Base-by-base conservation (phyloP, 1,140 invertebrate genomes). In the Pogonomyrmex barbatus region DNA sequence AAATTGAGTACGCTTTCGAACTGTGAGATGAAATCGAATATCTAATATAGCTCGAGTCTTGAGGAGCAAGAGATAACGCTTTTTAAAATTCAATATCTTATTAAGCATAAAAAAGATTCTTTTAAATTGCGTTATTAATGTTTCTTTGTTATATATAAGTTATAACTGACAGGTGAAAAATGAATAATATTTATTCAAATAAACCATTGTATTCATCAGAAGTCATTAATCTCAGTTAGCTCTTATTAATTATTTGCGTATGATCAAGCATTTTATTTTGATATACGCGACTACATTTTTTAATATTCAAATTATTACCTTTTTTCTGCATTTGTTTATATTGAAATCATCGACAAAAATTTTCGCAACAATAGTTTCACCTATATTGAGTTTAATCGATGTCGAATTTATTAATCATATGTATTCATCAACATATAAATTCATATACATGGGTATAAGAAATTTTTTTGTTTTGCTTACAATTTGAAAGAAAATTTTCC, bases 1-100 rank as follows among this genome's bases (percentile, higher is more conserved):
- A 81, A 81, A 81, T 81, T 70, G 78, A 81, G 78, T 81, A 68
- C 52, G 39, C 63, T 81, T 81, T 81, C 39, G 52, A 81, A 81
- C 70, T 56, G 63, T 81, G 58, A 77, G 33, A 60, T 50, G 42
- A 88, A 65, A 79, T 70, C 65, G 45, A 52, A 70, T 67, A 82
- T 71, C 56, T 71, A 73, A 68, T 68, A 52, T 62, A 81, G 50
- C 33, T n/a, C 9, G 62, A 24, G 50, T 52, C 45, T 78, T 30
- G 17, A 17, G 6, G 0, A 54, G 24, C 50, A 54, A 45, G 50
- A n/a, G n/a, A 24, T 12, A 12, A 30, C 8, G 17, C n/a, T 65
- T 76, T 76, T 85, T 78, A 33, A n/a, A 85, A 85, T 77, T 85
- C 24, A 63, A 47, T 45, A 1, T 30, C 6, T 65, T 52, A 65